Evolutionary conservation across 2,797 vertebrate species (phyloP).

Genomic region (Pelobates cultripes): DNA sequence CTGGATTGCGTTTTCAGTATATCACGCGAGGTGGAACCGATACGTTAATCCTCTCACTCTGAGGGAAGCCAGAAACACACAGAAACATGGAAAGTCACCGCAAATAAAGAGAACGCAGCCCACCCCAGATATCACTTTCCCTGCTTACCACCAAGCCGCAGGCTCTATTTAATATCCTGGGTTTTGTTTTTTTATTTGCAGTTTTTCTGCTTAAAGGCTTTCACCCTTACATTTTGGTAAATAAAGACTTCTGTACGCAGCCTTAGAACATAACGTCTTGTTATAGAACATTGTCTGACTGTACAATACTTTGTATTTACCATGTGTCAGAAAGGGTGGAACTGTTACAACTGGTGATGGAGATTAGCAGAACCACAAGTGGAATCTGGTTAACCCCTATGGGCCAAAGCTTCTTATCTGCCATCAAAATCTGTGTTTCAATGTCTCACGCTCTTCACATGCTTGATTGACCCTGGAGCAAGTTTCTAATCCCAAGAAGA

Average conservation of each 20-base stretch:
- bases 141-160: conserved; percentile 1
- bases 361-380: conserved; percentile 37
- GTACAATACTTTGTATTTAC: not conserved
- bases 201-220: not conserved
- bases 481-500: conserved; percentile 52
- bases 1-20: conserved; percentile 42
- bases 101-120: conserved; percentile 25
- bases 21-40: conserved; percentile 45
- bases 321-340: not conserved
- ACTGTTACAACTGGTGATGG: conserved; percentile 15
- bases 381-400: conserved; percentile 46
- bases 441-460: conserved; percentile 45
- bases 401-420: conserved; percentile 46
- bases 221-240: not conserved
- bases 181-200: conserved; percentile 8
- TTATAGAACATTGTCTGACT: not conserved
- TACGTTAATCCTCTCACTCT: conserved; percentile 42
- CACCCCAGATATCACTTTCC: conserved; percentile 32
- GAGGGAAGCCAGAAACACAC: conserved; percentile 30
- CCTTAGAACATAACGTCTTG: not conserved
- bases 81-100: conserved; percentile 39
- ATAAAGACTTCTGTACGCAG: not conserved
- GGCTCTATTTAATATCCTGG: not conserved
- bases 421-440: conserved; percentile 38
- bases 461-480: conserved; percentile 49